Evolutionary conservation across 2,797 vertebrate genomes (phyloP).

Genomic region (Halcyon badia): DNA sequence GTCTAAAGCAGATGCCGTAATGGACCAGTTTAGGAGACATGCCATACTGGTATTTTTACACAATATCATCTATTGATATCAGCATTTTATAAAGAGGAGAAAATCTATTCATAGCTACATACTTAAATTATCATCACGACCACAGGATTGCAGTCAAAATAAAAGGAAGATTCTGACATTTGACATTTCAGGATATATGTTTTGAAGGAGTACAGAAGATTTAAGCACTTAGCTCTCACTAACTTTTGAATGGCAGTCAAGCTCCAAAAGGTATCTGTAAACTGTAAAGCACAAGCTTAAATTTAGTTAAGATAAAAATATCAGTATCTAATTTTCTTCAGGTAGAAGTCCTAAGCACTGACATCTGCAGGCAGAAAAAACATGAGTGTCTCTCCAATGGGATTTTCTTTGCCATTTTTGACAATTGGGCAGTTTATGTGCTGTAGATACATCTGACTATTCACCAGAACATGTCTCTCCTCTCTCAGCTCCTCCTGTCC

Average conservation of each 20-base stretch:
- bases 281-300: not conserved
- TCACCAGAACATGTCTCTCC: not conserved
- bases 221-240: not conserved
- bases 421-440: not conserved
- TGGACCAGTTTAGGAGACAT: not conserved
- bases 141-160: not conserved
- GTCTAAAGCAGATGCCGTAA: not conserved
- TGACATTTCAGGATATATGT: not conserved
- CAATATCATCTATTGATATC: not conserved
- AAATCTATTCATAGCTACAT: not conserved
- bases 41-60: not conserved
- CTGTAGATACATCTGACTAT: not conserved
- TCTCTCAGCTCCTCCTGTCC: not conserved
- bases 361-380: not conserved
- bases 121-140: not conserved
- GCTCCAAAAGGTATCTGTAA: not conserved
- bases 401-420: not conserved
- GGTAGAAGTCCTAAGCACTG: not conserved
- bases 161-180: not conserved
- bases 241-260: not conserved
- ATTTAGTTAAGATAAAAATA: not conserved
- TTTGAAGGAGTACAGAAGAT: not conserved
- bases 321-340: not conserved
- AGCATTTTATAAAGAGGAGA: not conserved
- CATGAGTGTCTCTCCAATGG: not conserved